Evolutionary conservation across 2,888 invertebrate species (phyloP), one percentile per base, ranked within the genome.

Genomic region (Cantharis flavilabris): DNA sequence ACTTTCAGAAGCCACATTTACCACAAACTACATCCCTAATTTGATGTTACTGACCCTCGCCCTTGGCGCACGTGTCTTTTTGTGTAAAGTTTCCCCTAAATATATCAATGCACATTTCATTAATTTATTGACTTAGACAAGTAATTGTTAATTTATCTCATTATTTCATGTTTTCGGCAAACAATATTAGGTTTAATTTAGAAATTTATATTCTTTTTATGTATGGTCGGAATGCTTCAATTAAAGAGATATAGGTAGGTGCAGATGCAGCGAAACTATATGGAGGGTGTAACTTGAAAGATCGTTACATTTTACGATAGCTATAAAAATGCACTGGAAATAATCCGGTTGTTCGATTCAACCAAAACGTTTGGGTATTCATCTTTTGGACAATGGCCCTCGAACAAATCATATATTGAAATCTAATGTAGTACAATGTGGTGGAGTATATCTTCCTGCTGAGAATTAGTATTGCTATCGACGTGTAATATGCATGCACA

Each of bases 271-370:
- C 69, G 69, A 76, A 73, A 65, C 49, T 76, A 70, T 62, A 33
- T 14, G 9, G 33, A 72, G 72, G 76, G 73, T 73, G 70, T 65
- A 76, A 76, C 49, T 64, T 70, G 65, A 76, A 73, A 76, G 77
- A 78, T 80, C 81, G 81, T 81, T 81, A 79, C 81, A 73, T 81
- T 81, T 81, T 81, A 81, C 80, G 81, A 81, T 71, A 69, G 79
- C 81, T 73, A 79, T 81, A 81, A 81, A 76, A 81, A 80, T 78
- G 80, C 78, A 80, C 71, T 77, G 77, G 81, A 77, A 80, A 80
- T 80, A 80, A 81, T 80, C 78, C 80, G 79, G 73, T 69, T 74
- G 75, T 78, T 75, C 72, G 67, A 75, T 75, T 75, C 72, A 72
- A 69, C 72, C 72, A 70, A 75, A 78, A 75, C 70, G 72, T 72